Evolutionary conservation across 1,140 invertebrate genomes (phyloP), one percentile per base, ranked within the genome.

Genomic region (Oncopodura yosiiana): DNA sequence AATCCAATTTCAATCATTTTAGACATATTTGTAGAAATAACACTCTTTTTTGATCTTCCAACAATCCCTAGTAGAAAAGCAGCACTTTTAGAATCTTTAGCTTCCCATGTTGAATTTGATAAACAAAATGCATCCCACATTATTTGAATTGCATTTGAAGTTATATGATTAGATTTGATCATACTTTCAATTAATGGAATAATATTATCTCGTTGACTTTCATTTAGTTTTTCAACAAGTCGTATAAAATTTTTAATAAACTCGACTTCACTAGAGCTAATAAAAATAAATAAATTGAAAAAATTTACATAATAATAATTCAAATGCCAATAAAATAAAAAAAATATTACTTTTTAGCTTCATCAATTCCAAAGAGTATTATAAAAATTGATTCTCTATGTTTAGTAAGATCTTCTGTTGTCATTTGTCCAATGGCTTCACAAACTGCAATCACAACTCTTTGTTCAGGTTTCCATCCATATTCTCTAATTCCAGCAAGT

Each of bases 71-170:
- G 24, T 0, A 60, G 1, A 18, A 42, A 50, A 3, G 24, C 34
- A 39, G 53, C 58, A 34, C 21, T 38, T 18, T 32, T 48, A n/a
- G 57, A 54, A 44, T 46, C 57, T 2, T 44, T 30, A 11, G 1
- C 8, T 24, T 54, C 30, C 57, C 57, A 59, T 11, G 3, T n/a
- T 4, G 30, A 30, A 24, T 46, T 30, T 9, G 46, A 24, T 14
- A 49, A 27, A 3, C 36, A 34, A 19, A 50, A 59, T 1, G 57
- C 57, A 51, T 59, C 57, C 57, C 57, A 59, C 18, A 59, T n/a
- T 26, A 52, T 14, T 26, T 52, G 12, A n/a, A 34, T 16, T 19
- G 3, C 19, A 2, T 27, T 30, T 24, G n/a, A n/a, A n/a, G n/a
- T 32, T 32, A 48, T 9, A 3, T 5, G 32, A 14, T 18, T 14